A percentile compares a stretch with the other conserved stretches of the same genome.
Conservation (phyloP, 2,113 vertebrate genomes). For the Telmatochromis brichardi region DNA sequence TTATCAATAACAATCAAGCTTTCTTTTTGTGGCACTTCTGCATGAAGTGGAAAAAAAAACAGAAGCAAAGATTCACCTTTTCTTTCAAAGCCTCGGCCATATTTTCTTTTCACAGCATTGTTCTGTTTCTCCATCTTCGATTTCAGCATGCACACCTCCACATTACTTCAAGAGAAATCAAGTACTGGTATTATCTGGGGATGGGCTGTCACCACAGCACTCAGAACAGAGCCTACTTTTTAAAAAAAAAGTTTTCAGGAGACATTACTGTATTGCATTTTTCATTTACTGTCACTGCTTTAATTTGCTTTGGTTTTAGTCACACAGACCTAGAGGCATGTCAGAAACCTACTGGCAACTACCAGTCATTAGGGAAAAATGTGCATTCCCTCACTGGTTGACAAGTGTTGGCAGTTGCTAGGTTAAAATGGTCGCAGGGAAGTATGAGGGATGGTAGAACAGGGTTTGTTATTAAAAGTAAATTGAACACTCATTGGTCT, state of each 20-base stretch:
- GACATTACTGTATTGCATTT: background rate
- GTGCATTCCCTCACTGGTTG: background rate
- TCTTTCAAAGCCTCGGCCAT: background rate
- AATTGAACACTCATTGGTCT: background rate
- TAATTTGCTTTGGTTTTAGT: background rate
- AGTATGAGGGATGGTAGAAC: background rate
- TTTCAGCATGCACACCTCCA: background rate
- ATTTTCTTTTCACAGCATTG: background rate
- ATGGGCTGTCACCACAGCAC: background rate
- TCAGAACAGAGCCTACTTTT: background rate
- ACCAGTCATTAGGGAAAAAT: background rate
- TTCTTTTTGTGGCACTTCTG: background rate
- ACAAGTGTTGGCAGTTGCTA: background rate
- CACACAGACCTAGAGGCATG: background rate
- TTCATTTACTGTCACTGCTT: background rate
- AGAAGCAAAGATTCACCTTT: background rate
- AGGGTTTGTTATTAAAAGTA: background rate
- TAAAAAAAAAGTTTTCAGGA: background rate
- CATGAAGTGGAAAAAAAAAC: background rate
- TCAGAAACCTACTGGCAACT: background rate
- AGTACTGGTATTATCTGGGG: background rate
- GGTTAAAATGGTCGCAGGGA: background rate
- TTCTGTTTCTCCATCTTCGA: background rate
- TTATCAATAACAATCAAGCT: background rate
- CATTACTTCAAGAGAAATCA: conserved; percentile 1